These are phyloP conservation scores for Colossoma macropomum DNA, from an alignment of 2,113 vertebrate species.

Conservation along the genomic window DNA sequence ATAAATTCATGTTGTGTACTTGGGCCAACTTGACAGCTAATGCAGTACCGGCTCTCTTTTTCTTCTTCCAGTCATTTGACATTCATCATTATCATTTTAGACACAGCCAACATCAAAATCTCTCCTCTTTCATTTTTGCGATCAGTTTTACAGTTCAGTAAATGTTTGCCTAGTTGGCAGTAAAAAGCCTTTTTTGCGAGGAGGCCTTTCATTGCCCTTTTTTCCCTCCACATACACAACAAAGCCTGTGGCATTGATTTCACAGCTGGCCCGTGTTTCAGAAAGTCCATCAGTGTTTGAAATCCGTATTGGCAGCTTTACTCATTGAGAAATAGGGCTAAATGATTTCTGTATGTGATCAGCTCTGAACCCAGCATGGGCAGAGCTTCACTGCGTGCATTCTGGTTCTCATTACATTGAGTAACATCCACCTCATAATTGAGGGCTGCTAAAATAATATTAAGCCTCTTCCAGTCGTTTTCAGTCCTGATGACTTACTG, in stretches of 20 bases:
- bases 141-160: no score
- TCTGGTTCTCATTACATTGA: conserved; percentile 1
- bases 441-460: neutral
- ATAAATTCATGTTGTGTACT: no score
- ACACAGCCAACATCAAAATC: no score
- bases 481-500: neutral
- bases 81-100: no score
- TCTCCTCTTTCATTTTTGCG: no score
- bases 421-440: neutral
- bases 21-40: no score
- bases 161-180: no score
- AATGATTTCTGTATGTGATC: conserved; percentile 21
- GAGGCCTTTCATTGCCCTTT: neutral
- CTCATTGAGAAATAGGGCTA: conserved; percentile 9
- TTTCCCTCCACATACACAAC: neutral
- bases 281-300: conserved; percentile 21
- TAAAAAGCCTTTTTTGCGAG: no score
- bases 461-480: neutral
- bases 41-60: no score
- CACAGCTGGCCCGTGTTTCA: conserved; percentile 28
- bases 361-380: neutral
- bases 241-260: conserved; percentile 17
- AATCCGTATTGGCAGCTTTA: conserved; percentile 12
- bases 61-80: no score
- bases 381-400: neutral